A percentile compares a stretch with the other conserved stretches of the same genome.
Conservation (phyloP, 2,888 invertebrate genomes). For the Toxonevra muliebris region DNA sequence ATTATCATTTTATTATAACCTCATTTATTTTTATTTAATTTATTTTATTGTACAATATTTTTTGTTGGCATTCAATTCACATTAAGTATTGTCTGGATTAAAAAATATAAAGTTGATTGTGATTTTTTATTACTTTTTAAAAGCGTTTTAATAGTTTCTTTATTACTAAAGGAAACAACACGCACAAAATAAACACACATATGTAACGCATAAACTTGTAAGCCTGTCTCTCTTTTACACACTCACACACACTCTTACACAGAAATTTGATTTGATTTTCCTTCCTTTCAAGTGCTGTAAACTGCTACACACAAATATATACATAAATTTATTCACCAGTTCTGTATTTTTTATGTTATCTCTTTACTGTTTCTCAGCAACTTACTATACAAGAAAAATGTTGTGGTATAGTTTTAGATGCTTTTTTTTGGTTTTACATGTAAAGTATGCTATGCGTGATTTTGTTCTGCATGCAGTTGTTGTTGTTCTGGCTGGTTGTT, state of each 20-base stretch:
- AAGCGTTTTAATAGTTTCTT: slow-evolving; percentile 24
- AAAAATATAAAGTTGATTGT: slow-evolving; percentile 10
- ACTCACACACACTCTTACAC: background rate
- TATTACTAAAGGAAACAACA: background rate
- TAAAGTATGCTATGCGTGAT: background rate
- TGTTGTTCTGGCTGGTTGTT: background rate
- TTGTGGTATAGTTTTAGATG: slow-evolving; percentile 30
- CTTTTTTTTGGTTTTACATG: background rate
- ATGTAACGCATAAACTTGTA: background rate
- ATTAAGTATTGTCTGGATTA: too few species aligned
- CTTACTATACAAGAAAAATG: background rate
- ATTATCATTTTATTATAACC: too few species aligned
- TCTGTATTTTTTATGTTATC: too few species aligned
- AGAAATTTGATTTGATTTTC: too few species aligned
- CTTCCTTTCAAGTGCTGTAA: too few species aligned
- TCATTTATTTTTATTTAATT: too few species aligned
- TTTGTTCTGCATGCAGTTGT: background rate
- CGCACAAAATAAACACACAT: background rate
- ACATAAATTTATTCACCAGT: too few species aligned
- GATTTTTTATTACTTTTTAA: slow-evolving; percentile 22
- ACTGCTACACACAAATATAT: too few species aligned
- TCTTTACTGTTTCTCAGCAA: too few species aligned
- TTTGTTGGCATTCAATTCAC: too few species aligned
- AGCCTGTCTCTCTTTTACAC: background rate
- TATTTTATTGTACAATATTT: too few species aligned